Evolutionary conservation across 2,888 invertebrate genomes (phyloP).

Genomic region (Meloe dianella): DNA sequence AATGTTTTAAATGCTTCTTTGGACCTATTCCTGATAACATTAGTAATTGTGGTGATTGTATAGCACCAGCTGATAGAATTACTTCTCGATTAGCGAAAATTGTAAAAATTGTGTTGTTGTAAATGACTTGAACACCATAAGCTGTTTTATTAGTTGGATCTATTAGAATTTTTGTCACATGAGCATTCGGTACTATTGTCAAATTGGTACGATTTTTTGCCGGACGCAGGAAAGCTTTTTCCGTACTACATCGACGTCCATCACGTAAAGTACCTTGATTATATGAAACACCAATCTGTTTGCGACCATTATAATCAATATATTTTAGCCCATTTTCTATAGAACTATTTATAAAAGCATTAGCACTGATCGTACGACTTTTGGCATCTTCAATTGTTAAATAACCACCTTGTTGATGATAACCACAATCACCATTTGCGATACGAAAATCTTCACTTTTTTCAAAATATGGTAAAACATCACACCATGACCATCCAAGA

Average conservation of each 20-base stretch:
- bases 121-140: conserved; percentile 71
- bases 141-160: conserved; percentile 68
- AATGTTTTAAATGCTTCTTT: conserved; percentile 63
- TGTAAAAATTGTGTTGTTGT: conserved; percentile 57
- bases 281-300: conserved; percentile 67
- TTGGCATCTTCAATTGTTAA: conserved; percentile 45
- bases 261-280: conserved; percentile 67
- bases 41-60: conserved; percentile 87
- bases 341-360: conserved; percentile 68
- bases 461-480: conserved; percentile 57
- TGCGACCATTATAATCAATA: conserved; percentile 72
- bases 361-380: conserved; percentile 58
- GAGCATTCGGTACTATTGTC: conserved; percentile 67
- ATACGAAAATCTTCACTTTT: conserved; percentile 52
- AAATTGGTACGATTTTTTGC: conserved; percentile 69
- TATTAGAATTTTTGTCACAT: conserved; percentile 72
- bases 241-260: conserved; percentile 71
- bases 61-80: conserved; percentile 83
- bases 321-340: conserved; percentile 70
- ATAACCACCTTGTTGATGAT: conserved; percentile 51
- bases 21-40: conserved; percentile 80
- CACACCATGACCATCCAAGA: conserved; percentile 61
- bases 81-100: conserved; percentile 78
- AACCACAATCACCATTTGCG: conserved; percentile 50
- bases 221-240: conserved; percentile 69